phyloP scores from a whole-genome alignment of 2,888 invertebrate genomes.

The Pterostichus madidus region DNA sequence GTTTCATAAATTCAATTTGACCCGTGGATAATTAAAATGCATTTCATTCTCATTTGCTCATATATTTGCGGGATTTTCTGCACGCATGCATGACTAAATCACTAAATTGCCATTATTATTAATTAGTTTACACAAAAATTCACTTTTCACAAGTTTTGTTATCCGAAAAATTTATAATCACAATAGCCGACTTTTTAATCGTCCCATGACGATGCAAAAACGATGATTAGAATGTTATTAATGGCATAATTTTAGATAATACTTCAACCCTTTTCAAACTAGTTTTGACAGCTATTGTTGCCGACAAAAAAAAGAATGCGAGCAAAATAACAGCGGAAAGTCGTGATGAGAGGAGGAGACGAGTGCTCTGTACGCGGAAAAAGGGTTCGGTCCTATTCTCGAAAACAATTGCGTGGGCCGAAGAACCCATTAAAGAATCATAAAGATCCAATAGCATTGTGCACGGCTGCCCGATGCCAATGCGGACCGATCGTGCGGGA shows the following conservation, averaged over 20 bases:
- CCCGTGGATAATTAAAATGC: constrained; percentile 10
- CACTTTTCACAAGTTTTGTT: constrained; percentile 57
- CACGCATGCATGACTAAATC: constrained; percentile 20
- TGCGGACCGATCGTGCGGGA: constrained; percentile 27
- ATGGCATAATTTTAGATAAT: constrained; percentile 59
- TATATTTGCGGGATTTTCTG: not conserved
- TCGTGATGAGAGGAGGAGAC: constrained; percentile 26
- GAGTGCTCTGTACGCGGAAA: not conserved
- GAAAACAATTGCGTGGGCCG: constrained; percentile 50
- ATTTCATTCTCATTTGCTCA: not conserved
- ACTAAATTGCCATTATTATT: constrained; percentile 32
- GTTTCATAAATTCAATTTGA: constrained; percentile 13
- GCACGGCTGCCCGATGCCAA: constrained; percentile 37
- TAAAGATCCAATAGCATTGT: constrained; percentile 54
- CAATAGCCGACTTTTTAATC: constrained; percentile 53
- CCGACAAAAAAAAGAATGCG: constrained; percentile 31
- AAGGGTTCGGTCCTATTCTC: constrained; percentile 10
- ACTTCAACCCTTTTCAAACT: constrained; percentile 65
- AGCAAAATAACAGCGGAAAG: constrained; percentile 50
- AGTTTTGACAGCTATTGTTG: constrained; percentile 63
- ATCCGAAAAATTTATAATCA: constrained; percentile 44
- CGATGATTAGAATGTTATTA: constrained; percentile 61
- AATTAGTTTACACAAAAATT: constrained; percentile 42
- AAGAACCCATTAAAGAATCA: constrained; percentile 65
- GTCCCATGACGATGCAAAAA: constrained; percentile 51